These are phyloP conservation scores for Drosophila imparisetae DNA, from an alignment of 2,888 invertebrate genomes.

Conservation along the genomic window DNA sequence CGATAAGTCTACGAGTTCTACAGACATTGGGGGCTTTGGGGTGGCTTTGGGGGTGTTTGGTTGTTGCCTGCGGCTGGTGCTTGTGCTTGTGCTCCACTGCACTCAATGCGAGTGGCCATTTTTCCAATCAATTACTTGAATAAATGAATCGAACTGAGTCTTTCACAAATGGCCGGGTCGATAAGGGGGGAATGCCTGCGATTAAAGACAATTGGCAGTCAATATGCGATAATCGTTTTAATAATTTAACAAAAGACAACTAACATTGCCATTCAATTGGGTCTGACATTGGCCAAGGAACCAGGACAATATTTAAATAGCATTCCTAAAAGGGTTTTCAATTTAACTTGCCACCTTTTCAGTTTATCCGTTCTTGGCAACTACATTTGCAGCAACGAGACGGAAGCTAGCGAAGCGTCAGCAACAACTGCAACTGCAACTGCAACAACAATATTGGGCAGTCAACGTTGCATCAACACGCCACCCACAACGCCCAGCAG, in stretches of 20 bases:
- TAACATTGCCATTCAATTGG: slow-evolving; percentile 6
- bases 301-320: background rate
- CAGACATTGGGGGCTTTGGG: slow-evolving; percentile 9
- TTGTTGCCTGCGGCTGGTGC: slow-evolving; percentile 18
- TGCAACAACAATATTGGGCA: slow-evolving; percentile 41
- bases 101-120: slow-evolving; percentile 71
- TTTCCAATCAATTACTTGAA: slow-evolving; percentile 76
- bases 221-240: slow-evolving; percentile 52
- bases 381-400: slow-evolving; percentile 35
- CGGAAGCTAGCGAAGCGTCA: slow-evolving; percentile 20
- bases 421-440: slow-evolving; percentile 4
- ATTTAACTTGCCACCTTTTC: background rate
- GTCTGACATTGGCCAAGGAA: slow-evolving; percentile 33
- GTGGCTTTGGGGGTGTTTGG: slow-evolving; percentile 1
- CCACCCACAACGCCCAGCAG: slow-evolving; percentile 82
- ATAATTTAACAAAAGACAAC: slow-evolving; percentile 38
- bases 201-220: slow-evolving; percentile 31
- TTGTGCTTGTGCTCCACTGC: slow-evolving; percentile 44
- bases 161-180: background rate
- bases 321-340: slow-evolving; percentile 10
- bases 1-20: slow-evolving; percentile 52
- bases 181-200: background rate
- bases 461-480: slow-evolving; percentile 71
- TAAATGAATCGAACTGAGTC: slow-evolving; percentile 22
- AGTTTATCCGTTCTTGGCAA: slow-evolving; percentile 33